These are phyloP conservation scores for Chloroclystis v-ata DNA, from an alignment of 2,888 invertebrate species.

Conservation along the genomic window DNA sequence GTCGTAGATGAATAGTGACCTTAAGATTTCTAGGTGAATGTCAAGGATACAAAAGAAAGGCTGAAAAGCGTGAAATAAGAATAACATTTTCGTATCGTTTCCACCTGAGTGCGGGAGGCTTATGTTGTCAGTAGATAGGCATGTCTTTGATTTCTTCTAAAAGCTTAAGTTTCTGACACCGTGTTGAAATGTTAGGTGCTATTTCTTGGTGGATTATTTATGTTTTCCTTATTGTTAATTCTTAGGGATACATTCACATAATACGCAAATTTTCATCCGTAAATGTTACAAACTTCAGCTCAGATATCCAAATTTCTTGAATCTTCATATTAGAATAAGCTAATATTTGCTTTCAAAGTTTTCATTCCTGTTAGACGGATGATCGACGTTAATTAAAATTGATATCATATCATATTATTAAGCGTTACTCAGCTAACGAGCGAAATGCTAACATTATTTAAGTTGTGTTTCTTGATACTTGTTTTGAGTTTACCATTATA, in stretches of 20 bases:
- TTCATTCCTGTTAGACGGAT: conserved; percentile 9
- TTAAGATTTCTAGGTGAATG: conserved; percentile 30
- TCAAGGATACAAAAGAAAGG: conserved; percentile 24
- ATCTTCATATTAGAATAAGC: conserved; percentile 9
- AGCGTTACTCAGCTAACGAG: not conserved
- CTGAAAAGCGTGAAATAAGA: conserved; percentile 12
- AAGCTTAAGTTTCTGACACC: not conserved
- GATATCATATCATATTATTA: no score
- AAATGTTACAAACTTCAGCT: conserved; percentile 9
- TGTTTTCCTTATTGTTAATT: not conserved
- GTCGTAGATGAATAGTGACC: conserved; percentile 25
- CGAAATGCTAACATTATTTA: conserved; percentile 4
- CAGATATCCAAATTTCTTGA: conserved; percentile 11
- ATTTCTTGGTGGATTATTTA: not conserved
- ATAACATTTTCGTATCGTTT: conserved; percentile 10
- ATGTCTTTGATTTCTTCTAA: conserved; percentile 1
- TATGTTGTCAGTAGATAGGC: conserved; percentile 6
- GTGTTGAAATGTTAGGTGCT: not conserved
- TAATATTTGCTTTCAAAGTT: conserved; percentile 17
- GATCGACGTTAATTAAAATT: conserved; percentile 18
- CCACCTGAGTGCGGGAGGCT: conserved; percentile 5
- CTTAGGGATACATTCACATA: no score
- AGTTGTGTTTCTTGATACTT: not conserved
- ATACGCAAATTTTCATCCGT: not conserved
- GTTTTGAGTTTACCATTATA: not conserved